Evolutionary conservation across 2,797 vertebrate genomes (phyloP).

Genomic region (Ataeniobius toweri): DNA sequence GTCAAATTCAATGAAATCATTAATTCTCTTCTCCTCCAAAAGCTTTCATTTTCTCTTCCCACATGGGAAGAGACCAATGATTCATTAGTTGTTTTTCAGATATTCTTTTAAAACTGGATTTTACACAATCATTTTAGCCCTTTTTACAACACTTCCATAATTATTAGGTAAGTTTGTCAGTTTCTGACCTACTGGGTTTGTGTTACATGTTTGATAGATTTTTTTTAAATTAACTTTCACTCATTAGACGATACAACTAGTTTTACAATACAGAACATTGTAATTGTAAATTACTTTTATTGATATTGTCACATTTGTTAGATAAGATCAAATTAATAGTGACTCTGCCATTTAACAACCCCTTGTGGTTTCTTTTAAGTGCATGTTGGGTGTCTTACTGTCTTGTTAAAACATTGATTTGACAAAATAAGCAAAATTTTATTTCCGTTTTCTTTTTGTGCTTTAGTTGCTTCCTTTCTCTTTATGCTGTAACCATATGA

Average conservation of each 20-base stretch:
- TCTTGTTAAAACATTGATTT: neutral
- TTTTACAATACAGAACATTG: neutral
- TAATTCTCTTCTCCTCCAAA: neutral
- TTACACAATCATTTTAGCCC: neutral
- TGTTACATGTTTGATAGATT: neutral
- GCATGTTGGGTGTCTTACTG: neutral
- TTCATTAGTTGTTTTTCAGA: neutral
- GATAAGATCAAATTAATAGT: neutral
- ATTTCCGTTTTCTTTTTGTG: neutral
- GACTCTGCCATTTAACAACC: neutral
- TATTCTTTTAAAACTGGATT: neutral
- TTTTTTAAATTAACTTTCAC: neutral
- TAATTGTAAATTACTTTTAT: neutral
- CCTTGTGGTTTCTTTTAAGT: neutral
- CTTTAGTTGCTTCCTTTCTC: neutral
- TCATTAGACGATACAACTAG: neutral
- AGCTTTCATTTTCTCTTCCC: neutral
- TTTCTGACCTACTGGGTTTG: neutral
- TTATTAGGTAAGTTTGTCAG: neutral
- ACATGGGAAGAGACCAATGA: neutral
- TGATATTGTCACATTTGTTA: neutral
- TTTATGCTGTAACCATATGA: neutral
- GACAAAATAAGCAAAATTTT: neutral
- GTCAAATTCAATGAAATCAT: neutral
- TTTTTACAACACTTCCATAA: neutral